These are phyloP conservation scores for Pterois miles DNA, from an alignment of 2,797 vertebrate species.

Conservation along the genomic window DNA sequence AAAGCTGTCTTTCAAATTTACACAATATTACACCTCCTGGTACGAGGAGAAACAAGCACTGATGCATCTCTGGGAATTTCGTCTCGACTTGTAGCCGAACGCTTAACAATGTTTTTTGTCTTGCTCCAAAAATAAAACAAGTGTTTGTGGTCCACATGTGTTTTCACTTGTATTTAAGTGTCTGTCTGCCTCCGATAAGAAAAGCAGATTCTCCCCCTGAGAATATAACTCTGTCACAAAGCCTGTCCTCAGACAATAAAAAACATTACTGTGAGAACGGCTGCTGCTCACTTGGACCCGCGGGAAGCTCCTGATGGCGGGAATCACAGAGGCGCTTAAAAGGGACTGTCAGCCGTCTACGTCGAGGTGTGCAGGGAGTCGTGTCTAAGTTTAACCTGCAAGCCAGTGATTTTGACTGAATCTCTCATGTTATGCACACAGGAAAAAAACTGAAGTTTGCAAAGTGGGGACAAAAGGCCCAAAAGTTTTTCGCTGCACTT, in stretches of 20 bases:
- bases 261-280: conserved; percentile 30
- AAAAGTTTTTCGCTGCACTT: not conserved
- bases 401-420: not conserved
- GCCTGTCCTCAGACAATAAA: conserved; percentile 33
- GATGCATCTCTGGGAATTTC: not conserved
- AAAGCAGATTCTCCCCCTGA: conserved; percentile 2
- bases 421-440: not conserved
- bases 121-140: conserved; percentile 15
- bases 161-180: conserved; percentile 7
- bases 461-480: not conserved
- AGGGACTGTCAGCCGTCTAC: conserved; percentile 16
- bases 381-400: not conserved
- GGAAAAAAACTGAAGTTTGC: not conserved
- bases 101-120: not conserved
- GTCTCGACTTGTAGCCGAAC: not conserved
- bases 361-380: not conserved
- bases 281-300: conserved; percentile 7
- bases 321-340: conserved; percentile 32
- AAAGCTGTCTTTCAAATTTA: not conserved
- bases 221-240: conserved; percentile 29
- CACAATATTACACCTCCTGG: not conserved
- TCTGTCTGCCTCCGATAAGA: conserved; percentile 31
- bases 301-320: conserved; percentile 22
- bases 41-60: not conserved
- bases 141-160: not conserved